Percentiles rank a stretch among this genome's conserved stretches.
Evolutionary conservation across 1,140 invertebrate genomes (phyloP).

Genomic region (Sarcophaga peregrina): DNA sequence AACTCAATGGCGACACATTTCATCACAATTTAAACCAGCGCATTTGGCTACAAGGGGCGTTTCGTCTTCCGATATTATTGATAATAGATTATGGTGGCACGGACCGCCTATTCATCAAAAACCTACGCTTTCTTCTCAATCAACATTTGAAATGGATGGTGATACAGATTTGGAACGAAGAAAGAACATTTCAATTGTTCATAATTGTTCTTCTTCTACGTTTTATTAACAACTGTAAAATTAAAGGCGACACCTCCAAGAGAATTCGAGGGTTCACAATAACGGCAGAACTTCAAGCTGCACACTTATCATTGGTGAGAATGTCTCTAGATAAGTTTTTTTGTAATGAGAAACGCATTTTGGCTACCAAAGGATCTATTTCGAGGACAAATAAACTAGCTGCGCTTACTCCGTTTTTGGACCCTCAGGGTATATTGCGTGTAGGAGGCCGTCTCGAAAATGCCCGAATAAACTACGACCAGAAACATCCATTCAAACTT

Average conservation of each 20-base stretch:
- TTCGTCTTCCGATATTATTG: background rate
- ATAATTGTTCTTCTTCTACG: no score
- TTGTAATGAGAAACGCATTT: constrained; percentile 8
- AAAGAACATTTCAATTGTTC: constrained; percentile 1
- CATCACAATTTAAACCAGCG: constrained; percentile 51
- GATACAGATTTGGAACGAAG: background rate
- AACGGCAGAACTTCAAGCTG: background rate
- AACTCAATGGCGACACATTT: constrained; percentile 53
- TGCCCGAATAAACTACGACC: constrained; percentile 32
- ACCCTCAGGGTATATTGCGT: constrained; percentile 37
- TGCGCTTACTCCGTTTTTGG: constrained; percentile 39
- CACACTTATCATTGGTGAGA: background rate
- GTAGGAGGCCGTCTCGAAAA: constrained; percentile 42
- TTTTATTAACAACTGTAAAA: no score
- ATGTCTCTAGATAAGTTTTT: background rate
- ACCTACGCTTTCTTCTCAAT: background rate
- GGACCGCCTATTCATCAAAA: constrained; percentile 2
- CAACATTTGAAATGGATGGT: background rate
- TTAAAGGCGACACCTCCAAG: background rate
- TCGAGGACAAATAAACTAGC: constrained; percentile 23
- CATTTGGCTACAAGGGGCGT: constrained; percentile 49
- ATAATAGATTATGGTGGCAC: constrained; percentile 42
- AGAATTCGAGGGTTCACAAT: background rate
- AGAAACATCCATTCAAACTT: constrained; percentile 39
- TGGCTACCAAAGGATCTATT: background rate